Evolutionary conservation across 1,140 invertebrate species (phyloP), one percentile per base, ranked within the genome.

Genomic region (Camponotus floridanus): DNA sequence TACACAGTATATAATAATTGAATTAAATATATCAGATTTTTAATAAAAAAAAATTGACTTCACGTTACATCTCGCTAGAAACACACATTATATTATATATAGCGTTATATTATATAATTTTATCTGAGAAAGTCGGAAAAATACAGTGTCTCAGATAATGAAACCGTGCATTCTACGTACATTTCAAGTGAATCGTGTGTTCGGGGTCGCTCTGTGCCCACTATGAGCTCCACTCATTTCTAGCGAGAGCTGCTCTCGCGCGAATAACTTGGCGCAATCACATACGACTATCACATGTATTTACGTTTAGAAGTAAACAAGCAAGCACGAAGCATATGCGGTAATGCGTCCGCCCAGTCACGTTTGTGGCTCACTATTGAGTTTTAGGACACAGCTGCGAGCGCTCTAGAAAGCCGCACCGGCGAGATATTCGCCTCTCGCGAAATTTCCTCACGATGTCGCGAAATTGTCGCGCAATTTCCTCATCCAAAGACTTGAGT

Each of bases 401-500:
- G 45, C 73, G 62, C 71, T 85, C n/a, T 21, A 51, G 62, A 80
- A 80, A 80, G 39, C 74, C 39, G 26, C 74, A 51, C 48, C 61
- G 65, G 5, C 36, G 42, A 61, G 51, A 71, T 84, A 90, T 88
- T 76, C 36, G 71, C 64, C 48, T 85, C 65, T 73, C 80, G 31
- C 36, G 80, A 89, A 70, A 85, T 90, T 90, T 78, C 59, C 13
- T 87, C 61, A 70, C 62, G 68, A 36, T 61, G 62, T 80, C 42
- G 76, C 31, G 76, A 76, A 86, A 80, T 86, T 21, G 48, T 55
- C 26, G 48, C 33, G 33, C 51, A 76, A 81, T 48, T 78, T 48
- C n/a, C 68, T 33, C 45, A 11, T 39, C n/a, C 55, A 13, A 31
- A 61, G 62, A 48, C 68, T 18, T 55, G 67, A 87, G 33, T 61